These are phyloP conservation scores for Threskiornis aethiopicus DNA, from an alignment of 2,797 vertebrate genomes.

Conservation along the genomic window DNA sequence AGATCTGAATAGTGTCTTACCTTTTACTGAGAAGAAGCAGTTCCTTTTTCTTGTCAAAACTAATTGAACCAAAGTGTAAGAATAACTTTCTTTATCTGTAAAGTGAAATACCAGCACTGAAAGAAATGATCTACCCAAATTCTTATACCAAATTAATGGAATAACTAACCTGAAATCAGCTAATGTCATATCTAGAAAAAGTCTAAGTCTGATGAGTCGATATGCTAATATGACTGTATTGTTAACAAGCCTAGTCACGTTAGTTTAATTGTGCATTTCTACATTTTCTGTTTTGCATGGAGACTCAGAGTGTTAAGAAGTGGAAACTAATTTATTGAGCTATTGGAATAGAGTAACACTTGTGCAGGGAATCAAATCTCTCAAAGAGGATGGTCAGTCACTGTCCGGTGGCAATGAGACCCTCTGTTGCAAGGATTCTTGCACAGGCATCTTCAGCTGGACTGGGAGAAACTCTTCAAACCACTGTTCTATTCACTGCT, in stretches of 20 bases:
- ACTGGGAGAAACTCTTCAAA: not conserved
- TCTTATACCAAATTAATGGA: not conserved
- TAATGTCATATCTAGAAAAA: not conserved
- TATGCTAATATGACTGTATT: not conserved
- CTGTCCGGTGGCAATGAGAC: not conserved
- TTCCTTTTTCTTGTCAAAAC: not conserved
- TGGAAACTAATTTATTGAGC: not conserved
- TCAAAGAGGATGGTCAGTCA: not conserved
- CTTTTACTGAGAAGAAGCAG: not conserved
- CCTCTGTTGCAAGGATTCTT: not conserved
- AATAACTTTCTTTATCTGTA: not conserved
- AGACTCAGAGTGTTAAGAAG: not conserved
- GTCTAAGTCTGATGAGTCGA: not conserved
- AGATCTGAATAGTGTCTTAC: not conserved
- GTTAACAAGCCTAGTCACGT: not conserved
- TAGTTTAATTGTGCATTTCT: not conserved
- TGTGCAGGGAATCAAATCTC: not conserved
- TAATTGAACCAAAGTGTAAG: not conserved
- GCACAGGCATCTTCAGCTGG: not conserved
- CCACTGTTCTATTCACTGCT: not conserved
- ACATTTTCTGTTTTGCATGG: not conserved
- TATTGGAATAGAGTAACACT: not conserved
- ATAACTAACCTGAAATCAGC: not conserved
- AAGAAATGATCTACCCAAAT: not conserved
- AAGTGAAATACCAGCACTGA: not conserved